Evolutionary conservation across 2,888 invertebrate species (phyloP).

Genomic region (Andrena fulva): DNA sequence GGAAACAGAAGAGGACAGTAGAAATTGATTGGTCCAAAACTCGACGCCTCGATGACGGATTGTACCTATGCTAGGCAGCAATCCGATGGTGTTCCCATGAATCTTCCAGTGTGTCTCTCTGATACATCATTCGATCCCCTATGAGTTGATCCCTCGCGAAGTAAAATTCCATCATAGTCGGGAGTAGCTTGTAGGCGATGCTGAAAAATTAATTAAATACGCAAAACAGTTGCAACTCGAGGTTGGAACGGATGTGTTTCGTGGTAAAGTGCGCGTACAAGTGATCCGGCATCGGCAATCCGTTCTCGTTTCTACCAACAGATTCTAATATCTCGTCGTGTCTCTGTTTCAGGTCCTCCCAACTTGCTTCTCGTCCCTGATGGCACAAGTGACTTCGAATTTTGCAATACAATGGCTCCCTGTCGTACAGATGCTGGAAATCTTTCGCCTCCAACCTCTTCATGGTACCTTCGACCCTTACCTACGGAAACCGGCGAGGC

Average conservation of each 20-base stretch:
- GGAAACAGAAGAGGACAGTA: too few relatives aligned
- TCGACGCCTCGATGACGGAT: background rate
- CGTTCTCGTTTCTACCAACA: constrained; percentile 75
- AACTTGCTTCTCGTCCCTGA: constrained; percentile 84
- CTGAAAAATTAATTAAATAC: constrained; percentile 79
- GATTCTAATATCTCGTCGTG: constrained; percentile 84
- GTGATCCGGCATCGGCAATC: constrained; percentile 85
- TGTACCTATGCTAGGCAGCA: constrained; percentile 71
- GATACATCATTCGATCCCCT: constrained; percentile 85
- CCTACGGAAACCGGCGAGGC: constrained; percentile 75
- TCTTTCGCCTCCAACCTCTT: constrained; percentile 79
- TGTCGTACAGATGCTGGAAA: constrained; percentile 83
- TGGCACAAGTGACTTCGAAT: constrained; percentile 85
- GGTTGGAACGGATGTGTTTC: background rate
- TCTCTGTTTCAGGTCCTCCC: constrained; percentile 84
- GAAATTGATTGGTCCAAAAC: too few relatives aligned
- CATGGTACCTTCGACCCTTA: constrained; percentile 84
- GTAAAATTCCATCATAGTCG: constrained; percentile 85
- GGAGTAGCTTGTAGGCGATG: constrained; percentile 84
- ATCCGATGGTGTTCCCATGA: constrained; percentile 82
- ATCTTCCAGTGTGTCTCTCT: constrained; percentile 69
- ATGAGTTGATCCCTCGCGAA: constrained; percentile 82
- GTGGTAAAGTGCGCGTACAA: constrained; percentile 82
- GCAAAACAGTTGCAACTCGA: background rate
- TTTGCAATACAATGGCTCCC: constrained; percentile 85